Conservation (phyloP, 2,797 vertebrate species). For the Anguilla marmorata region DNA sequence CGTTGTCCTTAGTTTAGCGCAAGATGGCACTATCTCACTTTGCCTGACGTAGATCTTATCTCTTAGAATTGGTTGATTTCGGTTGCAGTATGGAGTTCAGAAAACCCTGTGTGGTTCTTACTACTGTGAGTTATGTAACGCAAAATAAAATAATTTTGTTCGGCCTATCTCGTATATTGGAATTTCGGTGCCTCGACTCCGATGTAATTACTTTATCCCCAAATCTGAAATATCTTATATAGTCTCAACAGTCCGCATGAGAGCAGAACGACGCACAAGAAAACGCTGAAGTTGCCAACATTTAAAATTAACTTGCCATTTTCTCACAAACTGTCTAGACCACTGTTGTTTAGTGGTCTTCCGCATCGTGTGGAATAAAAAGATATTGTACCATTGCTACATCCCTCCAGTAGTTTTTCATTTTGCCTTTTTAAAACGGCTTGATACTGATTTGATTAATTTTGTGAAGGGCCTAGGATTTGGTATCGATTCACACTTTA, state of each 20-base stretch:
- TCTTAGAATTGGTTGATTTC: neutral
- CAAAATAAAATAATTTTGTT: neutral
- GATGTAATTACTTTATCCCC: neutral
- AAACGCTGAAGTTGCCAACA: no score
- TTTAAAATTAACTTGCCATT: neutral
- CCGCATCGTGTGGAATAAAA: neutral
- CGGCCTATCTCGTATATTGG: neutral
- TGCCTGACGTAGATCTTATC: neutral
- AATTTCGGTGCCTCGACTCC: neutral
- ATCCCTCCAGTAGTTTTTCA: neutral
- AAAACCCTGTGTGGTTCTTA: neutral
- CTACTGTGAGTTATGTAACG: neutral
- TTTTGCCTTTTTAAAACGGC: neutral
- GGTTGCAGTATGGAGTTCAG: neutral
- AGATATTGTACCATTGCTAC: neutral
- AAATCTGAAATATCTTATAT: no score
- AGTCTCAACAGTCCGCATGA: no score
- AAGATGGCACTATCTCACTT: constrained; percentile 12
- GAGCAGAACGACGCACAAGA: no score
- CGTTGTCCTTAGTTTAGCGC: neutral
- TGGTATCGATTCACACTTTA: neutral
- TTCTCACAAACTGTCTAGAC: neutral
- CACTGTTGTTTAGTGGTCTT: neutral
- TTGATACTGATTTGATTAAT: neutral
- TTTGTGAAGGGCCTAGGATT: neutral